Evolutionary conservation across 2,113 vertebrate species (phyloP), one percentile per base, ranked within the genome.

Genomic region (Chinchilla lanigera): DNA sequence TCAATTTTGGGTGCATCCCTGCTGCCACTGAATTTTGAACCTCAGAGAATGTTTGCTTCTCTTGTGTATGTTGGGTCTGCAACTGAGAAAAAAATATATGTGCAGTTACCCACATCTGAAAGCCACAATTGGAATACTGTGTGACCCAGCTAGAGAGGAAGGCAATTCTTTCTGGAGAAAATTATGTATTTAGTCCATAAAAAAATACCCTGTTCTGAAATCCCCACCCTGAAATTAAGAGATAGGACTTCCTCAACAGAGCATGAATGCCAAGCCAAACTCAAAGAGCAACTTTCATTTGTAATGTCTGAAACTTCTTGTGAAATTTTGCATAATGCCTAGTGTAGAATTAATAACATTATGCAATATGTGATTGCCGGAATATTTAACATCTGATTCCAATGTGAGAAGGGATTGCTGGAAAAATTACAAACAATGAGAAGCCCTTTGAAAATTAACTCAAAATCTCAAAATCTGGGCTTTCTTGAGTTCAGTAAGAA

Each of bases 151-250:
- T 67, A 26, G 26, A 60, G 22, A 96, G 8, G 41, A n/a, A 86
- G 7, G 33, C 30, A 82, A 56, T 50, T 3, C 1, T 85, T 92
- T 58, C 58, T 78, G 35, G 20, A 11, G 54, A 71, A 96, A 86
- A 85, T 65, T 90, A 17, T 38, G 20, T 12, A 75, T 77, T 80
- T 67, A 56, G 4, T 84, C 7, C 52, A 30, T 84, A 41, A 44
- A 93, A 94, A 63, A 93, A 94, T 67, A 52, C 26, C 26, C 58
- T 85, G 38, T 52, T 89, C 86, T 94, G 65, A 94, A 90, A 94
- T 89, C 88, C 30, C 94, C 63, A 52, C 35, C 30, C 28, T 80
- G 73, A 97, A 96, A 82, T 80, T 83, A 86, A 88, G 63, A 86
- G 88, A 24, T 80, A 56, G 65, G n/a, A 82, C 12, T 90, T 86